phyloP scores from a whole-genome alignment of 2,113 vertebrate species.

The human region DNA sequence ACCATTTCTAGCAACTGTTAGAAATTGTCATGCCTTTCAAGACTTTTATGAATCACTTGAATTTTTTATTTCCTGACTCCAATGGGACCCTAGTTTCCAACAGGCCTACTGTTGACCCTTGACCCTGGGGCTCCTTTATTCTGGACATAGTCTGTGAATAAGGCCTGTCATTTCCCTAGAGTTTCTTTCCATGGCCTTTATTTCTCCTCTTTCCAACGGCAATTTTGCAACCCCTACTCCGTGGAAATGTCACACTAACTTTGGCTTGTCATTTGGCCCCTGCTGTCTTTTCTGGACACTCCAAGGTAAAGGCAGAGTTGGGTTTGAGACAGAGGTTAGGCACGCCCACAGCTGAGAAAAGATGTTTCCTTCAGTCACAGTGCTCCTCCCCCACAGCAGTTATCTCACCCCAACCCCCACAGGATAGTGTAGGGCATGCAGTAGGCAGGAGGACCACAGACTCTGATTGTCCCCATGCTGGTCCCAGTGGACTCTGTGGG shows the following conservation, averaged over 20 bases:
- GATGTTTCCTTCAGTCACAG: too few relatives aligned
- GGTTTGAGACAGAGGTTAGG: background rate
- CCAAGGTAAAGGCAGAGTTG: background rate
- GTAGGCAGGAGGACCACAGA: too few relatives aligned
- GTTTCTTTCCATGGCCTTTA: background rate
- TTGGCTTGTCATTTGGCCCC: background rate
- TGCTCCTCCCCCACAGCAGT: background rate
- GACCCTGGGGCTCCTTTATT: background rate
- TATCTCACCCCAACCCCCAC: background rate
- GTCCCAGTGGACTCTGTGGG: too few relatives aligned
- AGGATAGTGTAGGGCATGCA: too few relatives aligned
- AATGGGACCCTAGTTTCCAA: background rate
- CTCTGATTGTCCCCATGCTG: too few relatives aligned
- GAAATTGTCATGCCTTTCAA: background rate
- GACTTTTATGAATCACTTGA: background rate
- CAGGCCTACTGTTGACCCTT: fast-evolving
- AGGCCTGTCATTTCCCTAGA: background rate
- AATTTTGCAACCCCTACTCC: background rate
- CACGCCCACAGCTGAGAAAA: background rate
- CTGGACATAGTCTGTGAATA: fast-evolving
- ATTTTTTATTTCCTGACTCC: background rate
- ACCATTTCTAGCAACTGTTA: background rate
- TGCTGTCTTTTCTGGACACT: background rate
- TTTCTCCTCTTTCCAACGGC: background rate
- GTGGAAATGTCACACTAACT: background rate